These are phyloP conservation scores for Nyctibius grandis DNA, from an alignment of 2,797 vertebrate genomes.

Conservation along the genomic window DNA sequence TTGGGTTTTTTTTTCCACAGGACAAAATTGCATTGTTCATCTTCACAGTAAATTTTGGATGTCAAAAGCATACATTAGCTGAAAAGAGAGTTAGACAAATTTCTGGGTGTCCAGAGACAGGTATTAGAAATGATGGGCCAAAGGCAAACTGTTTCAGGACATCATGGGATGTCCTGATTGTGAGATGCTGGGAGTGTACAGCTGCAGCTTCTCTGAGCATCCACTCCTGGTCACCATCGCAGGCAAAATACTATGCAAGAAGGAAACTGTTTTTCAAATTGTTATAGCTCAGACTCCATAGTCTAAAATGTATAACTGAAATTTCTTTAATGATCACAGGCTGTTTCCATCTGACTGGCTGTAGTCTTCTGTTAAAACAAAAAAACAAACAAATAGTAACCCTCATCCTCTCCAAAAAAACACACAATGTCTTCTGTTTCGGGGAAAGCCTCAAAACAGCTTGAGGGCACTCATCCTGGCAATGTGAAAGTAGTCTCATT, in stretches of 20 bases:
- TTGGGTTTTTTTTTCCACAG: rapidly evolving
- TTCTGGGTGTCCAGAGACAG: background rate
- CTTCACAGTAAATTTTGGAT: background rate
- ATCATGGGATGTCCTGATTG: background rate
- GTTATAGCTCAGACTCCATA: background rate
- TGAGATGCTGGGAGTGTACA: background rate
- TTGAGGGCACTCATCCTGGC: background rate
- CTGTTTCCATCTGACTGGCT: background rate
- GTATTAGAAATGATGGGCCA: background rate
- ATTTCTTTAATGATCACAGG: background rate
- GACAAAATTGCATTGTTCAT: background rate
- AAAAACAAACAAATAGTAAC: background rate
- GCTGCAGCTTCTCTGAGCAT: background rate
- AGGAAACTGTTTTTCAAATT: background rate
- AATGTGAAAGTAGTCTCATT: background rate
- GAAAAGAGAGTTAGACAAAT: background rate
- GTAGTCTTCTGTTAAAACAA: background rate
- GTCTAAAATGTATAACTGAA: background rate
- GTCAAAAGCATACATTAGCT: background rate
- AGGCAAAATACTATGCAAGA: background rate
- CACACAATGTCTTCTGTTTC: background rate
- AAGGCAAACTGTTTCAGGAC: background rate
- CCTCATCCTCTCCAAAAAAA: background rate
- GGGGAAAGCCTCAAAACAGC: background rate
- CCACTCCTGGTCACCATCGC: background rate